Conservation (phyloP, 2,113 vertebrate species). For the Grammomys surdaster region DNA sequence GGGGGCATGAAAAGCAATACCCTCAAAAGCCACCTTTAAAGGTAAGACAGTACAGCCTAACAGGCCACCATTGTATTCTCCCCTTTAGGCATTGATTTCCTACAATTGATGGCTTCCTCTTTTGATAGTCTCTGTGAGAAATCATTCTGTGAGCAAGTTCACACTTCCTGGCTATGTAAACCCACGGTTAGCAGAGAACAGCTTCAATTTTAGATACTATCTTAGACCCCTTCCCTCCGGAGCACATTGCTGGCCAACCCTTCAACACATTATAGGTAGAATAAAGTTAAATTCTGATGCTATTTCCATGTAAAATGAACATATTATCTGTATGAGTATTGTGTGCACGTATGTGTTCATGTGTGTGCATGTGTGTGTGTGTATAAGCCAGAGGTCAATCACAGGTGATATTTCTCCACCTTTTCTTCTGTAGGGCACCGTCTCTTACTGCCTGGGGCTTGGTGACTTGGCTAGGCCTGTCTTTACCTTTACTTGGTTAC, state of each 20-base stretch:
- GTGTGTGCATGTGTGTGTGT: not conserved
- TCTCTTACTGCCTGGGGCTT: not conserved
- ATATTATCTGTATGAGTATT: not conserved
- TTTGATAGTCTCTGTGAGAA: conserved; percentile 52
- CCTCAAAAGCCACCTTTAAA: conserved; percentile 62
- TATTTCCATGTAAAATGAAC: conserved; percentile 42
- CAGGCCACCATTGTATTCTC: conserved; percentile 51
- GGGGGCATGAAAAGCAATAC: conserved; percentile 55
- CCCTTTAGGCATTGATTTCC: conserved; percentile 36
- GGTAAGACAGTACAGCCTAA: conserved; percentile 69
- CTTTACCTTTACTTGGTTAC: not conserved
- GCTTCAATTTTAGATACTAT: not conserved
- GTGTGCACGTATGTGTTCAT: not conserved
- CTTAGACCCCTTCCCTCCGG: not conserved
- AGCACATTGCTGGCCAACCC: not conserved
- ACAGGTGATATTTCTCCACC: not conserved
- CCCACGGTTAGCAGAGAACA: not conserved
- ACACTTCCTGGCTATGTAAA: conserved; percentile 1
- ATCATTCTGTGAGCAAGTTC: not conserved
- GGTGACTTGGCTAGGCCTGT: not conserved
- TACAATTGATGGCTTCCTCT: conserved; percentile 64
- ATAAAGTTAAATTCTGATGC: conserved; percentile 27
- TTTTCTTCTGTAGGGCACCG: not conserved
- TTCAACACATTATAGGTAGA: not conserved
- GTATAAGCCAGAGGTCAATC: not conserved